A percentile compares a stretch with the other conserved stretches of the same genome.
phyloP scores from a whole-genome alignment of 2,888 invertebrate genomes.

The Drosophila neotestacea region DNA sequence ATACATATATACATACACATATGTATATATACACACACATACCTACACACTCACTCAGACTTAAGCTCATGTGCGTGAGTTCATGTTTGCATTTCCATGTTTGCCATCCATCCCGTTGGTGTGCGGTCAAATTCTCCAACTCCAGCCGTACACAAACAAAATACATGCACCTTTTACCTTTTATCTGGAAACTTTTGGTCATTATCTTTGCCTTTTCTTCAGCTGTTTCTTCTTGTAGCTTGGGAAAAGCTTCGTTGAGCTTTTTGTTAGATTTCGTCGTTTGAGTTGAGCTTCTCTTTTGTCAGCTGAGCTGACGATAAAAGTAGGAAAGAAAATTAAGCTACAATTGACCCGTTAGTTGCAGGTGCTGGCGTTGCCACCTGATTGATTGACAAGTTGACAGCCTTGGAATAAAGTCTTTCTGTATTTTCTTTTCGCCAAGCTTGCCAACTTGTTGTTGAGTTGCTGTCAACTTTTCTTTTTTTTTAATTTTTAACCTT shows the following conservation, averaged over 20 bases:
- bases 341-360: background rate
- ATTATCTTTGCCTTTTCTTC: slow-evolving; percentile 22
- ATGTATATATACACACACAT: slow-evolving; percentile 1
- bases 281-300: background rate
- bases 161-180: slow-evolving; percentile 4
- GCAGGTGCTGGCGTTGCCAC: background rate
- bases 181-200: slow-evolving; percentile 20
- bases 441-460: background rate
- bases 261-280: background rate
- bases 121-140: slow-evolving; percentile 62
- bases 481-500: slow-evolving; percentile 9
- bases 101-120: slow-evolving; percentile 52
- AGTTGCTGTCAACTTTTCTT: background rate
- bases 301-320: too few relatives aligned
- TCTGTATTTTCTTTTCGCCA: too few relatives aligned
- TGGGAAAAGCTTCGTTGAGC: slow-evolving; percentile 29
- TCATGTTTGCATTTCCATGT: slow-evolving; percentile 64
- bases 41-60: slow-evolving; percentile 4
- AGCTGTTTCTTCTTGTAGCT: slow-evolving; percentile 7
- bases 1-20: slow-evolving; percentile 15
- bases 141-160: slow-evolving; percentile 10
- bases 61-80: slow-evolving; percentile 57
- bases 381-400: background rate
- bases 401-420: background rate
- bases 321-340: too few relatives aligned